Evolutionary conservation across 2,888 invertebrate species (phyloP).

Genomic region (Oscheius sp.): DNA sequence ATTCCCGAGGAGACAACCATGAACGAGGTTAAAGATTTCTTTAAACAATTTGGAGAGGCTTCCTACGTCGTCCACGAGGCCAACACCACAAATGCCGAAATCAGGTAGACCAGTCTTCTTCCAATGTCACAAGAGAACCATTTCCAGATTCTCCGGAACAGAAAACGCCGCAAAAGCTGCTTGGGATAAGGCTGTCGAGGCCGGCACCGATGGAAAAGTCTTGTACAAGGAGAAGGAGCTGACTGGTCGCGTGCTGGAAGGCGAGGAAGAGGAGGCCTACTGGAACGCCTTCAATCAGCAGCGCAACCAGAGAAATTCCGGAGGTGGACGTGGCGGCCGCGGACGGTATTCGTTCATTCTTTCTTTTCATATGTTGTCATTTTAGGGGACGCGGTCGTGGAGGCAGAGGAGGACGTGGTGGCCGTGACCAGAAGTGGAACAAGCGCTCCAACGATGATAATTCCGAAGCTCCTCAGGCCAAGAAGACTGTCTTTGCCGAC

Average conservation of each 20-base stretch:
- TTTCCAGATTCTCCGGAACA: conserved; percentile 24
- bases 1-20: conserved; percentile 49
- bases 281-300: conserved; percentile 68
- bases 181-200: conserved; percentile 65
- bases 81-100: conserved; percentile 52
- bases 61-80: conserved; percentile 56
- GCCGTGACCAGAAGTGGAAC: conserved; percentile 27
- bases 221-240: conserved; percentile 55
- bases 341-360: neutral
- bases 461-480: conserved; percentile 3
- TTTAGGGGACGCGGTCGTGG: conserved; percentile 50
- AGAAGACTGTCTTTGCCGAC: conserved; percentile 31
- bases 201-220: conserved; percentile 65
- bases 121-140: neutral
- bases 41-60: conserved; percentile 80
- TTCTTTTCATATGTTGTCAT: neutral
- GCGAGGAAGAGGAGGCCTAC: conserved; percentile 70
- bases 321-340: conserved; percentile 39
- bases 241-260: conserved; percentile 59
- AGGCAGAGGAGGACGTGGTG: conserved; percentile 44
- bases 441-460: conserved; percentile 2
- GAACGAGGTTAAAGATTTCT: conserved; percentile 81
- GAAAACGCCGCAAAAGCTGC: conserved; percentile 63
- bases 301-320: conserved; percentile 52
- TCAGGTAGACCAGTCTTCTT: conserved; percentile 34